Evolutionary conservation across 2,888 invertebrate species (phyloP), one percentile per base, ranked within the genome.

Genomic region (Nemotelus nigrinus): DNA sequence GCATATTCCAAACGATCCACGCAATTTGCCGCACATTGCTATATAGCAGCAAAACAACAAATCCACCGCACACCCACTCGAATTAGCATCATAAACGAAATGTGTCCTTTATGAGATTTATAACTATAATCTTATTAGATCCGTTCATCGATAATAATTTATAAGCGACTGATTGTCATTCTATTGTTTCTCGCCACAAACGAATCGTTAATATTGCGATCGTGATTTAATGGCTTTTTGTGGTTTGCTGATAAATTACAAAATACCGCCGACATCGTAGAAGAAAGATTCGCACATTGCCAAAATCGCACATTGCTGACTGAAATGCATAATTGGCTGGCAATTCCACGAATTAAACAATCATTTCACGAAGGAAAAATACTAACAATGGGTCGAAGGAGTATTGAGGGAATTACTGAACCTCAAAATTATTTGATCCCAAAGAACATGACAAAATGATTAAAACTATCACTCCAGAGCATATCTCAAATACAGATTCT

Each of bases 131-230:
- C 58, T 5, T 50, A 50, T 53, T 3, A 10, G 53, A 63, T 25
- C 8, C n/a, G 53, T 41, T 39, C 68, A 68, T 68, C 68, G 44
- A 39, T 53, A 25, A 25, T 25, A 53, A 39, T 68, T 48, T 53
- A 68, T 68, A 50, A 68, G 44, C 39, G 68, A 68, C 41, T 65
- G 58, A 25, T 10, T 8, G 50, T 50, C 50, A 5, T 5, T 10
- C 25, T 0, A 43, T 63, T 65, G n/a, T 65, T 65, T 65, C 45
- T 65, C 45, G 65, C 65, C 65, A 45, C 44, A 45, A 45, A 47
- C 43, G n/a, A 47, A 47, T 47, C 50, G 50, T 5, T 65, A 65
- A 44, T 65, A 8, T 65, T 10, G 7, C 47, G 65, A 47, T 45
- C 47, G 44, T 10, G 65, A 47, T 47, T 47, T 65, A 7, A 7